phyloP scores from a whole-genome alignment of 2,888 invertebrate genomes.

The Stenurella melanura region DNA sequence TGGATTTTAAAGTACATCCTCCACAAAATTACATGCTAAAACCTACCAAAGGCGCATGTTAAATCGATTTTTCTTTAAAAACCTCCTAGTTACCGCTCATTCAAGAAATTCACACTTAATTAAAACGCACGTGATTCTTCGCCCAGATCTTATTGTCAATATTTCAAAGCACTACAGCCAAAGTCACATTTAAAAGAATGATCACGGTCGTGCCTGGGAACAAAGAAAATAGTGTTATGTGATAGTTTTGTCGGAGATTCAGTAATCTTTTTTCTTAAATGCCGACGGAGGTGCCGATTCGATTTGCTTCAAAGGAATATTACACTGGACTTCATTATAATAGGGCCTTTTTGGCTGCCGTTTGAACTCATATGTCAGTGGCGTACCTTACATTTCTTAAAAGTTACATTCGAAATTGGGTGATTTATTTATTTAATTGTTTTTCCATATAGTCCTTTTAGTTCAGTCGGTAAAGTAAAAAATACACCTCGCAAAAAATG shows the following conservation, averaged over 20 bases:
- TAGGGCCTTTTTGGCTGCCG: constrained; percentile 24
- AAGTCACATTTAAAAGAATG: constrained; percentile 47
- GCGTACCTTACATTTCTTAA: constrained; percentile 6
- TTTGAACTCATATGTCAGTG: neutral
- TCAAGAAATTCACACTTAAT: constrained; percentile 23
- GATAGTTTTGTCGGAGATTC: constrained; percentile 43
- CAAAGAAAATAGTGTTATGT: constrained; percentile 45
- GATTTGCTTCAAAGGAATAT: constrained; percentile 51
- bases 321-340: constrained; percentile 47
- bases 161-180: constrained; percentile 35
- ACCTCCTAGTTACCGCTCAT: constrained; percentile 17
- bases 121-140: constrained; percentile 39
- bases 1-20: constrained; percentile 42
- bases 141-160: constrained; percentile 38
- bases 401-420: no score
- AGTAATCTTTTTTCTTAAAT: constrained; percentile 47
- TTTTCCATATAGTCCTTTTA: no score
- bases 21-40: constrained; percentile 31
- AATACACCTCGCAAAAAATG: no score
- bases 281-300: constrained; percentile 54
- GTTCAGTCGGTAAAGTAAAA: no score
- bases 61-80: constrained; percentile 28
- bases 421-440: no score
- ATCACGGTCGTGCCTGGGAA: constrained; percentile 48
- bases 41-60: constrained; percentile 12